phyloP scores from a whole-genome alignment of 2,113 vertebrate genomes.

The Xenus cinereus region DNA sequence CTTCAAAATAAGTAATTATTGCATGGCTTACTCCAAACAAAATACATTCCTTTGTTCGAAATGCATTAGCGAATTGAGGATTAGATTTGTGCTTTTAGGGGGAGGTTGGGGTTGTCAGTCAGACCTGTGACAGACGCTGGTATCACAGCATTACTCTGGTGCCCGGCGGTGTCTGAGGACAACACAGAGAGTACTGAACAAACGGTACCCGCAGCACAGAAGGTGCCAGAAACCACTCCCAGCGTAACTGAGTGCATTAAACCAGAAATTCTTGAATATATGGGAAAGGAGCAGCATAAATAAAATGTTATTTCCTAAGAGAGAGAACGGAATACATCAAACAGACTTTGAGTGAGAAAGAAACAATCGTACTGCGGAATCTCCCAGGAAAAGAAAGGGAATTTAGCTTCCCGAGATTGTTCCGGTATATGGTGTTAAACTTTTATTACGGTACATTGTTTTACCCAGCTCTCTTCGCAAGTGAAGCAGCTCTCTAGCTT shows the following conservation, averaged over 20 bases:
- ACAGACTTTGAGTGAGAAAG: background rate
- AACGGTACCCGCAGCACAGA: background rate
- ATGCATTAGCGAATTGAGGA: background rate
- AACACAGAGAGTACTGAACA: background rate
- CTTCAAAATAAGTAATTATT: slow-evolving; percentile 7
- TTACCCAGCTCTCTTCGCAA: background rate
- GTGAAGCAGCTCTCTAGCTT: background rate
- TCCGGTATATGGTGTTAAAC: background rate
- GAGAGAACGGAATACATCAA: slow-evolving; percentile 4
- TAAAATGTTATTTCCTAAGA: slow-evolving; percentile 42
- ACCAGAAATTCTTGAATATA: background rate
- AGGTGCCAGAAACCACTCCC: background rate
- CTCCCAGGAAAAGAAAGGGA: slow-evolving; percentile 9
- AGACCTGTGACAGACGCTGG: background rate
- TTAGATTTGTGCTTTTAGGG: background rate
- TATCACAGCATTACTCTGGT: background rate
- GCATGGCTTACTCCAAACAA: background rate
- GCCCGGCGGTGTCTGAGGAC: background rate
- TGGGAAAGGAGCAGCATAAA: background rate
- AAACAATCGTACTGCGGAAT: background rate
- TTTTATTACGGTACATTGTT: background rate
- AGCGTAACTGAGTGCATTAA: background rate
- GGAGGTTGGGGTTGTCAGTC: background rate
- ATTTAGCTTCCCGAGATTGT: background rate
- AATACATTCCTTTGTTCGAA: background rate